These are phyloP conservation scores for Fulica atra DNA, from an alignment of 2,113 vertebrate genomes.

Conservation along the genomic window DNA sequence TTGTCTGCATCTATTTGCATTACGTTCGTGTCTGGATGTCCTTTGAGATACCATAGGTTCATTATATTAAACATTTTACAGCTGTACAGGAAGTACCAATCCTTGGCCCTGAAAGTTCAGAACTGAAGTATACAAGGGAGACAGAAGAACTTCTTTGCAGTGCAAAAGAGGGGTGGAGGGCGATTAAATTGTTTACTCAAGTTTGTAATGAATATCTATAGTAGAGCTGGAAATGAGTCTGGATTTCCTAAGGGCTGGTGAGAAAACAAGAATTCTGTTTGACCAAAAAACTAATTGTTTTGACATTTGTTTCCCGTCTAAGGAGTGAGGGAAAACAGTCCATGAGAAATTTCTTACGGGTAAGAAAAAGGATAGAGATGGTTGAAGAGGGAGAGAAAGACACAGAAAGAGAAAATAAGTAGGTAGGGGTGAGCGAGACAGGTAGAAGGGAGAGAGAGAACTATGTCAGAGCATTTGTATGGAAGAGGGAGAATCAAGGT, in stretches of 20 bases:
- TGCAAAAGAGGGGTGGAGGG: not conserved
- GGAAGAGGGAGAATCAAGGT: not conserved
- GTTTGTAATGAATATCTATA: not conserved
- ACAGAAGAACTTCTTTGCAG: not conserved
- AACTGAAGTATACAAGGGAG: not conserved
- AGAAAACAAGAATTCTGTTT: not conserved
- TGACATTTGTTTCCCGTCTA: not conserved
- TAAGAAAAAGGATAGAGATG: not conserved
- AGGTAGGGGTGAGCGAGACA: not conserved
- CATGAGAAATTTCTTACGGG: not conserved
- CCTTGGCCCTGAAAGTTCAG: not conserved
- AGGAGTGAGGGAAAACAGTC: not conserved
- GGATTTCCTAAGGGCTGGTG: not conserved
- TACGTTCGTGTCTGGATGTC: not conserved
- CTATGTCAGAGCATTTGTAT: not conserved
- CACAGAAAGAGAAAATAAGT: not conserved
- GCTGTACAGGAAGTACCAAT: not conserved
- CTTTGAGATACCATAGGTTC: not conserved
- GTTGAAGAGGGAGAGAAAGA: not conserved
- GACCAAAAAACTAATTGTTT: not conserved
- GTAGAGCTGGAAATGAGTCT: not conserved
- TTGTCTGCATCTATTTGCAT: not conserved
- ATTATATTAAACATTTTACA: not conserved
- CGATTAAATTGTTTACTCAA: constrained; percentile 10
- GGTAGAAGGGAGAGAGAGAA: not conserved